Evolutionary conservation across 2,888 invertebrate genomes (phyloP), one percentile per base, ranked within the genome.

Genomic region (Azorinus chamasolen): DNA sequence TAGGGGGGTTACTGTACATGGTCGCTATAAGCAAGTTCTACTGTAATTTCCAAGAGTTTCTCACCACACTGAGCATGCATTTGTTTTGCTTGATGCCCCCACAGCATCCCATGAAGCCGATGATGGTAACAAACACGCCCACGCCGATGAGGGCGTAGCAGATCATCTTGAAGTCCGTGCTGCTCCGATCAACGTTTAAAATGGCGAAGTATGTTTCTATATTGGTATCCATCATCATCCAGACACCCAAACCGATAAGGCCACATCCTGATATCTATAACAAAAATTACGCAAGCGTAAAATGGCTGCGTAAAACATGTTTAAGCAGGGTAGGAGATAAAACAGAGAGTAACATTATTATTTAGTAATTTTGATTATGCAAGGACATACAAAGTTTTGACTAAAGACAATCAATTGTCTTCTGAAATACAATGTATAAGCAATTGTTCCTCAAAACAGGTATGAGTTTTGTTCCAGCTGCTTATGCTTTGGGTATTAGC

Each of bases 221-320:
- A 18, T 76, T 79, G 8, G 79, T 71, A 27, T 79, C 79, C 69
- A 72, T 75, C 79, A 76, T 63, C 50, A 79, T 50, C 79, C 79
- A 79, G 2, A 76, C 61, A 8, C 79, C 79, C 6, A 79, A 43
- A 16, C 51, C 72, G 1, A 58, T 24, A 1, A 55, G 22, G 2
- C 69, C 79, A 24, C 66, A 59, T 0, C 79, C 79, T 1, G 53
- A 45, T 0, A 76, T 62, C 79, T 79, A 39, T 8, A 45, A 65
- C 25, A 0, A 4, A 43, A 58, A 12, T 41, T 8, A 41, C 41
- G n/a, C n/a, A n/a, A n/a, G n/a, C n/a, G n/a, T n/a, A n/a, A n/a
- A n/a, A n/a, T n/a, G n/a, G n/a, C n/a, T n/a, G n/a, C n/a, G n/a
- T n/a, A n/a, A n/a, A n/a, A n/a, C n/a, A n/a, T n/a, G n/a, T n/a